Evolutionary conservation across 2,797 vertebrate genomes (phyloP).

Genomic region (Sphaeramia orbicularis): DNA sequence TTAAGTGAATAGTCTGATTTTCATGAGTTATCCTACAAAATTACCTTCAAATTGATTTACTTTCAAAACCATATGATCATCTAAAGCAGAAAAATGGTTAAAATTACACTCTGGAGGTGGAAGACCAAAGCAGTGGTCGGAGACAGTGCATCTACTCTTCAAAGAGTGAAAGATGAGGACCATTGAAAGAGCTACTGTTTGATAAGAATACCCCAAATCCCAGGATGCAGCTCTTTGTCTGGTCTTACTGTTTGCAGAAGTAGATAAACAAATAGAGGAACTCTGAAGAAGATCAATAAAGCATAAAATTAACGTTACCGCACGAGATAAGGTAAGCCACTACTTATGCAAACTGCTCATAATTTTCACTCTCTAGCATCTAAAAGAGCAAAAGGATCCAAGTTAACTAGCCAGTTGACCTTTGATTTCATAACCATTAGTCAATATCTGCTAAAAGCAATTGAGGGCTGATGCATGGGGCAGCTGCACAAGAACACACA

Average conservation of each 20-base stretch:
- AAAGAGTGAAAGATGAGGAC: background rate
- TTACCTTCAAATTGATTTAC: background rate
- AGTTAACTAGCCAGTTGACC: constrained; percentile 47
- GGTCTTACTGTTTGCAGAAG: background rate
- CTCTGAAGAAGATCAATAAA: constrained; percentile 39
- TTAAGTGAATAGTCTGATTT: background rate
- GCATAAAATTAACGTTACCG: constrained; percentile 11
- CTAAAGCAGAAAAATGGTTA: background rate
- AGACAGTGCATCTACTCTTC: background rate
- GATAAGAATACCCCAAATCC: background rate
- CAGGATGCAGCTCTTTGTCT: background rate
- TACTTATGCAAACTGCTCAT: constrained; percentile 8
- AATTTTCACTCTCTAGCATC: constrained; percentile 20
- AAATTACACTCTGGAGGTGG: background rate
- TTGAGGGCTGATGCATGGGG: constrained; percentile 26
- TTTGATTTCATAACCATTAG: constrained; percentile 50
- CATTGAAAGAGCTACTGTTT: background rate
- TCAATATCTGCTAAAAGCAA: constrained; percentile 53
- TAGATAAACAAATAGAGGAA: constrained; percentile 14
- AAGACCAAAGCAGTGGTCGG: background rate
- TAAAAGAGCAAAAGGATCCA: constrained; percentile 26
- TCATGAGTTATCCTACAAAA: background rate
- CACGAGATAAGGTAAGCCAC: constrained; percentile 1
- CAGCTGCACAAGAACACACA: constrained; percentile 24
- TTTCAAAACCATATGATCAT: background rate